Conservation (phyloP, 1,140 invertebrate genomes). For the Limonius californicus region DNA sequence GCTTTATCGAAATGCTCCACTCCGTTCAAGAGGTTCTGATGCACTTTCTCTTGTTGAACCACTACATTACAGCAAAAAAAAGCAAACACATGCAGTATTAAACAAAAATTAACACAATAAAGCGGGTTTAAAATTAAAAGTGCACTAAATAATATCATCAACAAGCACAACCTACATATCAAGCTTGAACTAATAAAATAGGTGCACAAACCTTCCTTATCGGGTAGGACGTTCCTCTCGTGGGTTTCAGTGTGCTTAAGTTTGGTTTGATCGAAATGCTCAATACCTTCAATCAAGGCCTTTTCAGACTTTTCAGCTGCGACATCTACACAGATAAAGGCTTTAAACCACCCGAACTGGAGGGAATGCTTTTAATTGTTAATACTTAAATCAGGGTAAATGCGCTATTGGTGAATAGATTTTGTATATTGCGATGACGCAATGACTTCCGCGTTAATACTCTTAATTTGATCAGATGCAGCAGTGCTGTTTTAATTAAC, state of each 20-base stretch:
- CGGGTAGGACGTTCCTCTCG: slow-evolving; percentile 90
- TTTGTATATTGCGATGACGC: no score
- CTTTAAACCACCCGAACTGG: no score
- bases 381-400: no score
- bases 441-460: no score
- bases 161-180: background rate
- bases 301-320: slow-evolving; percentile 82
- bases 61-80: slow-evolving; percentile 22
- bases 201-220: slow-evolving; percentile 79
- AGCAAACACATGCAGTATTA: no score
- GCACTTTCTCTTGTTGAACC: slow-evolving; percentile 64
- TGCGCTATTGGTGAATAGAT: no score
- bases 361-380: no score
- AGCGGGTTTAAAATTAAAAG: no score
- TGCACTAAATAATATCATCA: no score
- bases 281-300: slow-evolving; percentile 79
- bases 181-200: background rate
- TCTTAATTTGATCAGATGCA: no score
- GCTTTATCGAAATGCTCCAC: slow-evolving; percentile 69
- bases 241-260: slow-evolving; percentile 90
- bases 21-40: slow-evolving; percentile 62
- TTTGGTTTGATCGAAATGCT: slow-evolving; percentile 74
- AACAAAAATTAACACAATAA: no score
- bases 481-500: no score
- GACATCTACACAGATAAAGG: slow-evolving; percentile 64